Evolutionary conservation across 2,113 vertebrate genomes (phyloP).

Genomic region (Bucco capensis): DNA sequence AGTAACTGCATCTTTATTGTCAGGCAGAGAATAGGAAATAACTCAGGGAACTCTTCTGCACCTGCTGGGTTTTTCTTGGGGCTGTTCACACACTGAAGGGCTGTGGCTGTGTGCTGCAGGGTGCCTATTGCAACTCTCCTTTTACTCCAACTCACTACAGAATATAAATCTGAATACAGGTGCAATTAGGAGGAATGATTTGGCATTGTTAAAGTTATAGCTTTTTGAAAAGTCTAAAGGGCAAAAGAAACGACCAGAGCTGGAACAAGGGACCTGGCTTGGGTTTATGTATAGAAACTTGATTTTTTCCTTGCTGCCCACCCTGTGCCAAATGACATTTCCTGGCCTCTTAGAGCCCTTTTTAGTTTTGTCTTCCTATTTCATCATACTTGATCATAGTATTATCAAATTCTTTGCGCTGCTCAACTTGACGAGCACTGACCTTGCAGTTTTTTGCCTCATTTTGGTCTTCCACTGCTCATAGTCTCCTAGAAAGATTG

Average conservation of each 20-base stretch:
- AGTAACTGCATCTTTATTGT: constrained; percentile 9
- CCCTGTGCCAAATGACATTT: neutral
- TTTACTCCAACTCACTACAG: neutral
- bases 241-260: neutral
- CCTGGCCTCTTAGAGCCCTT: neutral
- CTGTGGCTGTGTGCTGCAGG: neutral
- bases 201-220: neutral
- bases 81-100: fast-evolving
- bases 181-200: neutral
- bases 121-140: neutral
- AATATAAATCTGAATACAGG: neutral
- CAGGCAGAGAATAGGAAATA: constrained; percentile 9
- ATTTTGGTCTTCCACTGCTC: neutral
- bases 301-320: neutral
- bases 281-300: neutral
- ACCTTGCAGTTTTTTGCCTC: neutral
- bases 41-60: neutral
- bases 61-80: constrained; percentile 13
- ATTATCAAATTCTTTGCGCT: neutral
- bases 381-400: neutral
- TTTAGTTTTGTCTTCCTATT: neutral
- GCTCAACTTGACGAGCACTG: neutral
- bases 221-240: neutral
- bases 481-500: neutral
- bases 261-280: neutral